Base-by-base conservation (phyloP, 2,888 invertebrate species). In the Pandemis heparana region DNA sequence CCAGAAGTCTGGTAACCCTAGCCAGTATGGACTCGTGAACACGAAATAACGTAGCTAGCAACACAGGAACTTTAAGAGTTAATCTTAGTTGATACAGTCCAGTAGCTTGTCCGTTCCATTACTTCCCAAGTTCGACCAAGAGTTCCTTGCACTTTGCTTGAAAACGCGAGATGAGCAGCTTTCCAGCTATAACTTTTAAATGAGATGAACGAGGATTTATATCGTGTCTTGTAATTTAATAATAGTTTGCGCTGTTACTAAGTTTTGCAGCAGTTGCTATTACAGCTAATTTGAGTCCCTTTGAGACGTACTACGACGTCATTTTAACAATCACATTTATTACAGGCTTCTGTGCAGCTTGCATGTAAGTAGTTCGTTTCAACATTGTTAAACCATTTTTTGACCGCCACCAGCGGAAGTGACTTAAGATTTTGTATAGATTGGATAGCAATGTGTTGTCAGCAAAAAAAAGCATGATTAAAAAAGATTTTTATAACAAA, bases 11-110 rank as follows among this genome's bases (percentile, higher is more conserved):
- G 23, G 23, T 32, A 32, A 32, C 23, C 23, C 23, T 32, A 32
- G 23, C 23, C 23, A 32, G 23, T 32, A 75, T 78, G 77, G 79
- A 78, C 76, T 81, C 79, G 77, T 77, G 79, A 84, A 86, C 86
- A 86, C 86, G 84, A 89, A 89, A 90, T 91, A 91, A 90, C 89
- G 89, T 87, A 85, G 83, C 82, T 77, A 80, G 79, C 82, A 85
- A 92, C 92, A 89, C 88, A 82, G 82, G 81, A 89, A 92, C 86
- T 92, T 90, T 77, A 82, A 82, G 88, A 88, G 85, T 92, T 91
- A 90, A 92, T 92, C 91, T 88, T 83, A 87, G 86, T 89, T 84
- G 83, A 85, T 89, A 89, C 76, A 83, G 83, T 82, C 80, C 81
- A 84, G 82, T 82, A 81, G 79, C 78, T 82, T 82, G 85, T 85